Percentiles rank a stretch among this genome's conserved stretches.
Evolutionary conservation across 2,113 vertebrate genomes (phyloP).

Genomic region (Thomomys bottae): DNA sequence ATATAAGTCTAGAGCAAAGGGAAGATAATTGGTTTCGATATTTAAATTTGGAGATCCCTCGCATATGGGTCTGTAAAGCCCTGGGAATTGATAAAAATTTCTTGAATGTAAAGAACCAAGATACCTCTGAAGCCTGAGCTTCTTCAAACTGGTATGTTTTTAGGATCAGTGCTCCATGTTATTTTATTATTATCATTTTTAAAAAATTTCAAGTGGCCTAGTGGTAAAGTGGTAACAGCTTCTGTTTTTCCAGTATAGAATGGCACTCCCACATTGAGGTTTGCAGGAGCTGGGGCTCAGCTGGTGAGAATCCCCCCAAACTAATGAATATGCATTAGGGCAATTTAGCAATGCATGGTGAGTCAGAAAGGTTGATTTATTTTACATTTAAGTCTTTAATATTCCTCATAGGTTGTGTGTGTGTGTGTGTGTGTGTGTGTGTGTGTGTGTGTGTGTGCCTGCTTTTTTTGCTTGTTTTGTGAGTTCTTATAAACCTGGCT

Average conservation of each 20-base stretch:
- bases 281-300: background rate
- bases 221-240: background rate
- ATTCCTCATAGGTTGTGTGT: slow-evolving; percentile 43
- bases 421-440: slow-evolving; percentile 38
- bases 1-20: background rate
- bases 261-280: background rate
- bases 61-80: background rate
- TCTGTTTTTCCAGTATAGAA: background rate
- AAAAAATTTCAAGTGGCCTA: slow-evolving; percentile 2
- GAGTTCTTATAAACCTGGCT: background rate
- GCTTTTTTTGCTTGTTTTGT: slow-evolving; percentile 47
- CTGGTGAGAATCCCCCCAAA: background rate
- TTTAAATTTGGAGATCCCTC: background rate
- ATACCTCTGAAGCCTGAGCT: background rate
- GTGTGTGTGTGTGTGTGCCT: slow-evolving; percentile 8
- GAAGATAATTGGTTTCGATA: background rate
- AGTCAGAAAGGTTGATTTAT: background rate
- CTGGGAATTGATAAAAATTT: background rate
- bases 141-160: background rate
- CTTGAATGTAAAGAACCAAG: background rate
- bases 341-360: background rate
- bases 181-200: slow-evolving; percentile 20
- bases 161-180: background rate
- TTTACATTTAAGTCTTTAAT: slow-evolving; percentile 19
- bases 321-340: background rate